Evolutionary conservation across 2,797 vertebrate genomes (phyloP), one percentile per base, ranked within the genome.

Genomic region (Nannoperca australis): DNA sequence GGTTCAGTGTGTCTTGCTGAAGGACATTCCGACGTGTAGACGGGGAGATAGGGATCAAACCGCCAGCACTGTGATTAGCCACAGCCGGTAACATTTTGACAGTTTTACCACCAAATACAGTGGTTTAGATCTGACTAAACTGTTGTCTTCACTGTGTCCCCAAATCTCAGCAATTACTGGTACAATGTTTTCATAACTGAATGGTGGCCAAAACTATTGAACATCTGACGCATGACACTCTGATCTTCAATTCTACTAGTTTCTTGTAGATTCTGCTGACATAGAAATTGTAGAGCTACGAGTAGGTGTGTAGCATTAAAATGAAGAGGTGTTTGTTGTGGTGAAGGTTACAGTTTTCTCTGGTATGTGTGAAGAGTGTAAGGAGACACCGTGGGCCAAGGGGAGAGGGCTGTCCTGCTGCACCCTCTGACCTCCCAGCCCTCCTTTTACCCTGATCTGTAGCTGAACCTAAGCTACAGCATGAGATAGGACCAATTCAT

Each of bases 291-390:
- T 17, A 32, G 18, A 60, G 15, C 59, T 12, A 38, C 44, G 44
- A 58, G 30, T 20, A 32, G 53, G 24, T 15, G 47, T 51, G 78
- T 10, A 4, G 32, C 20, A 18, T 63, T 22, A 32, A 50, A 49
- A 51, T 0, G 40, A 17, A 44, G 44, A 49, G 30, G 44, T 32
- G 76, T 78, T 72, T 78, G 81, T 75, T 85, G 20, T 83, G 51
- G 68, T 63, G 50, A 64, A 73, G 67, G 44, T 66, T 55, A 55
- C 45, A 80, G 59, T 85, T 80, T 78, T 86, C 78, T 82, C 47
- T 85, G 84, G 86, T 78, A 86, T 88, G 84, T 74, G 60, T 76
- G 66, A 32, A 62, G 70, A 73, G 64, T 82, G 89, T 84, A 88
- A 89, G 78, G 69, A 61, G 84, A 90, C 73, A 90, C 85, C 14